Conservation (phyloP, 2,888 invertebrate species). For the Drosophila recens region DNA sequence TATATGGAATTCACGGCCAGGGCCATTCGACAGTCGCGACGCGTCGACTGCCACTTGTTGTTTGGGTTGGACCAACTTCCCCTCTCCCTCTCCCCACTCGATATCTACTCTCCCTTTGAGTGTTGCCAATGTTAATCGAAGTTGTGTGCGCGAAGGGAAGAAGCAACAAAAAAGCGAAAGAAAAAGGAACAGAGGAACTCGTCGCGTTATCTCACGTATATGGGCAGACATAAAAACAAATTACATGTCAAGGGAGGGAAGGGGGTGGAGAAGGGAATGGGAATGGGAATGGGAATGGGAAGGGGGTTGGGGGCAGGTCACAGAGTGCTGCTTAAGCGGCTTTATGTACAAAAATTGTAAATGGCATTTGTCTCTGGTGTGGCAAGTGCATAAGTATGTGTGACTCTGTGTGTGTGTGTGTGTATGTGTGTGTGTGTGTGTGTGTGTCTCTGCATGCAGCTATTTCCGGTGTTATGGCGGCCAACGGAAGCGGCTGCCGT, state of each 20-base stretch:
- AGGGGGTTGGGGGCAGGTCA: not conserved
- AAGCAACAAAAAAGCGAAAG: conserved; percentile 16
- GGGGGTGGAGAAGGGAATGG: conserved; percentile 4
- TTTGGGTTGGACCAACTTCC: conserved; percentile 28
- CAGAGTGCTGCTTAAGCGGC: conserved; percentile 76
- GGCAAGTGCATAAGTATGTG: conserved; percentile 21
- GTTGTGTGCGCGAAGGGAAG: conserved; percentile 57
- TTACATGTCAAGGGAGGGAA: conserved; percentile 60
- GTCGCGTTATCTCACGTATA: conserved; percentile 78
- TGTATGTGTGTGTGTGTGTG: conserved; percentile 15
- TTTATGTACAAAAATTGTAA: conserved; percentile 81
- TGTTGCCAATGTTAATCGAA: conserved; percentile 81
- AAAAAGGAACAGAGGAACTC: conserved; percentile 39
- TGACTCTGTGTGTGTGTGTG: conserved; percentile 19
- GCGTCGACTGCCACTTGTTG: conserved; percentile 34
- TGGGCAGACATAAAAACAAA: conserved; percentile 81
- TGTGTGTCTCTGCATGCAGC: conserved; percentile 56
- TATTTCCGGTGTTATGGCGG: conserved; percentile 79
- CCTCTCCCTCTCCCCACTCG: not conserved
- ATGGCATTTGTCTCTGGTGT: conserved; percentile 70
- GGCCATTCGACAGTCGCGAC: conserved; percentile 48
- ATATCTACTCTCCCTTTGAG: conserved; percentile 22
- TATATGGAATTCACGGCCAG: conserved; percentile 79
- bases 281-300: no score
- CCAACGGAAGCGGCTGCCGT: conserved; percentile 66